Conservation (phyloP, 1,140 invertebrate genomes). For the Polypedilum vanderplanki region DNA sequence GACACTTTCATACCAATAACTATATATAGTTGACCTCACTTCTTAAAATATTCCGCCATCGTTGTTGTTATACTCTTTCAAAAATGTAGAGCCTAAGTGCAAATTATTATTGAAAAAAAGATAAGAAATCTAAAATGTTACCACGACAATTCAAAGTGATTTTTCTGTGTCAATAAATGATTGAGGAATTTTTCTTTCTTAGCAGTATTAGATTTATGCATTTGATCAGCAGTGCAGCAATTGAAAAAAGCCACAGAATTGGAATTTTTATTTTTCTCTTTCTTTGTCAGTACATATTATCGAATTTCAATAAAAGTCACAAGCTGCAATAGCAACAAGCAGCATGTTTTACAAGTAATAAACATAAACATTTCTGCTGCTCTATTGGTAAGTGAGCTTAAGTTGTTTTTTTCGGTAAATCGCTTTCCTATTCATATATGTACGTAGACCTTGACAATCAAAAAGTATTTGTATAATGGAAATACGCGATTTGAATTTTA, state of each 20-base stretch:
- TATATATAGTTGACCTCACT: not conserved
- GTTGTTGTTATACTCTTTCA: not conserved
- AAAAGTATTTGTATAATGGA: not conserved
- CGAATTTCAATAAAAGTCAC: not conserved
- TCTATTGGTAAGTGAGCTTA: not conserved
- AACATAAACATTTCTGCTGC: not conserved
- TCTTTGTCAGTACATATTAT: not conserved
- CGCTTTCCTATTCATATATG: not conserved
- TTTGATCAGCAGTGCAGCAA: not conserved
- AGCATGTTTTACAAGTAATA: not conserved
- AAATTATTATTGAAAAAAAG: not conserved
- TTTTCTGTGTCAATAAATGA: slow-evolving; percentile 13
- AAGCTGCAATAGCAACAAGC: not conserved
- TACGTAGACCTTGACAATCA: slow-evolving; percentile 1
- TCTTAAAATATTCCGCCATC: not conserved
- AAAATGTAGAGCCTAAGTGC: not conserved
- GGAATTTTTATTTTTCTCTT: too few species aligned
- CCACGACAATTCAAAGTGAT: not conserved
- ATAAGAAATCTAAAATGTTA: not conserved
- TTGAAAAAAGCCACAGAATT: not conserved
- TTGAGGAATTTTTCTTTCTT: slow-evolving; percentile 9
- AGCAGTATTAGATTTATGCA: not conserved
- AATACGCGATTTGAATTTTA: not conserved
- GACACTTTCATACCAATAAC: not conserved
- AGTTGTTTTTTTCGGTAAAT: not conserved